Conservation (phyloP, 2,113 vertebrate species). For the Malurus melanocephalus region DNA sequence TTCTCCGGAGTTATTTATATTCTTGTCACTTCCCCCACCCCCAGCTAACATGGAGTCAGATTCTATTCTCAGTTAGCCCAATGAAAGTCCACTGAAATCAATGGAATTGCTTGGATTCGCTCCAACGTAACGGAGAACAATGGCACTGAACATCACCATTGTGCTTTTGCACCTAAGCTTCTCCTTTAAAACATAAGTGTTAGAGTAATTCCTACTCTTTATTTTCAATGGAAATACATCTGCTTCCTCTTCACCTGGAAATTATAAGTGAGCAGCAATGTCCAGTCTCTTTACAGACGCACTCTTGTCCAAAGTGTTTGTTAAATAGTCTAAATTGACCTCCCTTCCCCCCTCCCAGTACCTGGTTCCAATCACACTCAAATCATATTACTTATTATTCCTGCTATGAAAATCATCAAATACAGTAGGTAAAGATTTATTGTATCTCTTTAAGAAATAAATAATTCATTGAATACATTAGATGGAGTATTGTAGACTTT, state of each 20-base stretch:
- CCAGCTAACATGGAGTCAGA: slow-evolving; percentile 27
- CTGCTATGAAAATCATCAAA: slow-evolving; percentile 68
- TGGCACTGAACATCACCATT: background rate
- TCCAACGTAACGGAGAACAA: background rate
- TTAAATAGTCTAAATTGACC: slow-evolving; percentile 42
- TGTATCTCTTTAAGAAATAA: slow-evolving; percentile 68
- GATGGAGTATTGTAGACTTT: slow-evolving; percentile 59
- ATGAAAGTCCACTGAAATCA: slow-evolving; percentile 46
- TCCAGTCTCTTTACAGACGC: background rate
- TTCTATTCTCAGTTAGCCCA: slow-evolving; percentile 43
- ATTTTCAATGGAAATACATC: background rate
- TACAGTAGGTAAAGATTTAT: slow-evolving; percentile 70
- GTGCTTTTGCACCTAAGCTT: slow-evolving; percentile 21
- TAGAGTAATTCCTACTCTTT: background rate
- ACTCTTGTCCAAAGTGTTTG: background rate
- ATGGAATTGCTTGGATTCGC: slow-evolving; percentile 37
- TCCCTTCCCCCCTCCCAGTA: slow-evolving; percentile 23
- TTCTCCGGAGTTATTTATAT: slow-evolving; percentile 39
- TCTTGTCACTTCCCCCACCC: slow-evolving; percentile 1
- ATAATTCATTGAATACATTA: slow-evolving; percentile 70
- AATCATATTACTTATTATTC: slow-evolving; percentile 67
- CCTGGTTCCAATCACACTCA: slow-evolving; percentile 50
- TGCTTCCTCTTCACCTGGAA: background rate
- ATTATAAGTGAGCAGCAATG: background rate
- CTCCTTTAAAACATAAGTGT: background rate